phyloP scores from a whole-genome alignment of 2,113 vertebrate genomes.

The Triplophysa rosa region DNA sequence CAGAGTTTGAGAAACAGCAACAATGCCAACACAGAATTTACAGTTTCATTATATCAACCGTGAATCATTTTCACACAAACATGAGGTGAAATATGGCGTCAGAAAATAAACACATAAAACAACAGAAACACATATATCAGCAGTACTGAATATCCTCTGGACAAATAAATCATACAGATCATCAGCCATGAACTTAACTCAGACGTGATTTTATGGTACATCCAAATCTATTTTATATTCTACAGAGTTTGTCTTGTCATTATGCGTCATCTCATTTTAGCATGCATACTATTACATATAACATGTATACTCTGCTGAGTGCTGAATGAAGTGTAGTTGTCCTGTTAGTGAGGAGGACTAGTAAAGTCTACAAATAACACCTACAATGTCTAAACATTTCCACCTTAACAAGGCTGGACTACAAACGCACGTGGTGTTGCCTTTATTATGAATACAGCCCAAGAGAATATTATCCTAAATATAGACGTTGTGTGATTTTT shows the following conservation, averaged over 20 bases:
- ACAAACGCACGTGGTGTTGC: background rate
- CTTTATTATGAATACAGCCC: background rate
- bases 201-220: too few species aligned
- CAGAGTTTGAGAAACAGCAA: background rate
- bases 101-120: too few species aligned
- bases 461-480: background rate
- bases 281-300: background rate
- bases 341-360: background rate
- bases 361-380: background rate
- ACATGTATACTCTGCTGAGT: too few species aligned
- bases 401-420: slow-evolving; percentile 13
- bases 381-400: background rate
- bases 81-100: background rate
- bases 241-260: too few species aligned
- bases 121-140: background rate
- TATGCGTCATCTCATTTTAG: too few species aligned
- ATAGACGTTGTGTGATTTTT: background rate
- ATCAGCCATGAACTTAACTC: too few species aligned
- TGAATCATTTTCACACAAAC: background rate
- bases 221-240: too few species aligned
- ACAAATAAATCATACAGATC: background rate
- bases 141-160: background rate
- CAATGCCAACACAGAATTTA: background rate
- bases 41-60: background rate
- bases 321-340: background rate